Percentiles rank a stretch among this genome's conserved stretches.
phyloP scores from a whole-genome alignment of 2,113 vertebrate species.

The Myrmecobius fasciatus region DNA sequence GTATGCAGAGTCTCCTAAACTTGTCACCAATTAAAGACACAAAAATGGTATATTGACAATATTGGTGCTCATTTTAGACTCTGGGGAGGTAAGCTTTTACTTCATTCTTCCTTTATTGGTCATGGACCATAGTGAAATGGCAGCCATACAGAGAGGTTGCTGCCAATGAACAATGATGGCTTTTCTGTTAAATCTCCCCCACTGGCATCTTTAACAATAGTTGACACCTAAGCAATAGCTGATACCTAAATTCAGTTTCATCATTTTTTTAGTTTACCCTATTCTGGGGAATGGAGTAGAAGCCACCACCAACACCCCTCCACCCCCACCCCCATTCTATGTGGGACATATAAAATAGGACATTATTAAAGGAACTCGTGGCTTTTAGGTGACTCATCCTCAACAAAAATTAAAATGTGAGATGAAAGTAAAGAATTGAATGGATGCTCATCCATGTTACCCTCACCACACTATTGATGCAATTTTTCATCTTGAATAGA shows the following conservation, averaged over 20 bases:
- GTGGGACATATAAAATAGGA: not conserved
- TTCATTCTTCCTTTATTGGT: constrained; percentile 27
- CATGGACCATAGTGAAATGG: not conserved
- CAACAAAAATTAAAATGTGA: not conserved
- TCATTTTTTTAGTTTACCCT: not conserved
- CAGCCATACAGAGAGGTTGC: not conserved
- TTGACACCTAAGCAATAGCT: not conserved
- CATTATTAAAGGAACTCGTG: not conserved
- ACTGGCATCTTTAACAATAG: not conserved
- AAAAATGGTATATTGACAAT: constrained; percentile 6
- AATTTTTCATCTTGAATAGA: constrained; percentile 33
- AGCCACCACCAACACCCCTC: too few relatives aligned
- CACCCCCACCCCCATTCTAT: not conserved
- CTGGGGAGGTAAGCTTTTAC: constrained; percentile 5
- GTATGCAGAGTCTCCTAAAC: constrained; percentile 25
- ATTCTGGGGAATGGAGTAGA: not conserved
- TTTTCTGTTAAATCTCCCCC: constrained; percentile 7
- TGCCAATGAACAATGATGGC: constrained; percentile 17
- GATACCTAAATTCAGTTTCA: not conserved
- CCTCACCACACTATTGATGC: not conserved
- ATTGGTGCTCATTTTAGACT: constrained; percentile 21
- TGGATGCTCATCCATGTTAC: not conserved
- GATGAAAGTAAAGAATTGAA: not conserved
- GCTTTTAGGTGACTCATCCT: not conserved
- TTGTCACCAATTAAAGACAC: not conserved